Conservation (phyloP, 2,888 invertebrate genomes). For the Autographa pulchrina region DNA sequence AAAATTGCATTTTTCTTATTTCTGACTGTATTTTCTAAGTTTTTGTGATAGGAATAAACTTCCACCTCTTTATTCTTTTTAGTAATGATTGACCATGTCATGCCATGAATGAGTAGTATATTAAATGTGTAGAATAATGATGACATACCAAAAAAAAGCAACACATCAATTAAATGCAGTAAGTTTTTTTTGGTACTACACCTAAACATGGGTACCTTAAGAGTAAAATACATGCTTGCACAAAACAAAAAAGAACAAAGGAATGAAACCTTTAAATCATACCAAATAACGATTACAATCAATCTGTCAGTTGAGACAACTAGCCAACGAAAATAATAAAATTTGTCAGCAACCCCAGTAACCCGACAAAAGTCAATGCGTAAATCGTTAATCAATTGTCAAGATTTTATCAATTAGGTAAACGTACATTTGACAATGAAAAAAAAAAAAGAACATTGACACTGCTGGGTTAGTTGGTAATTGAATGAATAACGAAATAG, state of each 20-base stretch:
- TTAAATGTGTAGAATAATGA: neutral
- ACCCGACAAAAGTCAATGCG: slow-evolving; percentile 57
- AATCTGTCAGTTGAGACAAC: slow-evolving; percentile 50
- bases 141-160: no score
- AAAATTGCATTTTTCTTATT: no score
- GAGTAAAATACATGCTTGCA: slow-evolving; percentile 20
- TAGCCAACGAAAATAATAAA: slow-evolving; percentile 42
- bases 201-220: neutral
- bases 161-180: no score
- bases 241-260: slow-evolving; percentile 39
- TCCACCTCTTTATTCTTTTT: no score
- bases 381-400: slow-evolving; percentile 63
- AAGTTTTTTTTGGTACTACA: no score
- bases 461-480: slow-evolving; percentile 39
- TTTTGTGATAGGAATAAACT: no score
- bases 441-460: slow-evolving; percentile 54
- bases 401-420: slow-evolving; percentile 64
- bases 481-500: slow-evolving; percentile 41
- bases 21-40: no score
- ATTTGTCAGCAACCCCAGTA: slow-evolving; percentile 66
- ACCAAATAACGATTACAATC: slow-evolving; percentile 55
- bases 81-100: no score
- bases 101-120: neutral
- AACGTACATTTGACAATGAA: slow-evolving; percentile 60
- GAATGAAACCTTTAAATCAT: slow-evolving; percentile 31